phyloP scores from a whole-genome alignment of 2,888 invertebrate species.

The Geophilus truncorum region DNA sequence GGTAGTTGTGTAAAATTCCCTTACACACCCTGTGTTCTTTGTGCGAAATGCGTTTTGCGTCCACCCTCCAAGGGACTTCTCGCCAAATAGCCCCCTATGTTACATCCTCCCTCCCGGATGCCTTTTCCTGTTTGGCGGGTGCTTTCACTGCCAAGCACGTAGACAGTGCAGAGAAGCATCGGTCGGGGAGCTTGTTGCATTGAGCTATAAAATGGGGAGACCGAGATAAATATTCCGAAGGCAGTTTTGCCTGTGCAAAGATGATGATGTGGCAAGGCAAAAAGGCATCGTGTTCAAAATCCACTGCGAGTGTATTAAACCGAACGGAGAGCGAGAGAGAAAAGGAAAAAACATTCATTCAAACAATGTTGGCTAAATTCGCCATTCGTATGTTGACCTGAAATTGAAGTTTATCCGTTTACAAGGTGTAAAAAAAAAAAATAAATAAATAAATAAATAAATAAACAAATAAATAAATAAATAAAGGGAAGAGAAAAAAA shows the following conservation, averaged over 20 bases:
- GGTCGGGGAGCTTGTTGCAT: conserved; percentile 27
- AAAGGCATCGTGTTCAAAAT: background rate
- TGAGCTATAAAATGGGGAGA: conserved; percentile 2
- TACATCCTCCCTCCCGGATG: background rate
- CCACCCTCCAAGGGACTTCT: background rate
- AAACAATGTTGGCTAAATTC: background rate
- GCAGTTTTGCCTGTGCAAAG: conserved; percentile 1
- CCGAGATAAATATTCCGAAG: conserved; percentile 16
- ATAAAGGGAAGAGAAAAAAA: no score
- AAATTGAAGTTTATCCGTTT: background rate
- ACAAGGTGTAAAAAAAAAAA: background rate
- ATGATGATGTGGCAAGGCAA: conserved; percentile 17
- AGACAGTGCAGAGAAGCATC: conserved; percentile 18
- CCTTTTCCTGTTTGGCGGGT: conserved; percentile 18
- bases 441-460: background rate
- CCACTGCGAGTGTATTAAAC: conserved; percentile 12
- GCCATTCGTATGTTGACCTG: background rate
- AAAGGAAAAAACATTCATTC: background rate
- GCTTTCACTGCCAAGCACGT: conserved; percentile 27
- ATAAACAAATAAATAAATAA: no score
- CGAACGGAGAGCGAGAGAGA: background rate
- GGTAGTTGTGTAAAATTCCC: background rate
- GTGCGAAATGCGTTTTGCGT: background rate
- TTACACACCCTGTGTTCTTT: background rate
- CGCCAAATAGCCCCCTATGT: conserved; percentile 4